Percentiles rank a stretch among this genome's conserved stretches.
Conservation (phyloP, 1,140 invertebrate genomes). For the Bicyclus anynana region DNA sequence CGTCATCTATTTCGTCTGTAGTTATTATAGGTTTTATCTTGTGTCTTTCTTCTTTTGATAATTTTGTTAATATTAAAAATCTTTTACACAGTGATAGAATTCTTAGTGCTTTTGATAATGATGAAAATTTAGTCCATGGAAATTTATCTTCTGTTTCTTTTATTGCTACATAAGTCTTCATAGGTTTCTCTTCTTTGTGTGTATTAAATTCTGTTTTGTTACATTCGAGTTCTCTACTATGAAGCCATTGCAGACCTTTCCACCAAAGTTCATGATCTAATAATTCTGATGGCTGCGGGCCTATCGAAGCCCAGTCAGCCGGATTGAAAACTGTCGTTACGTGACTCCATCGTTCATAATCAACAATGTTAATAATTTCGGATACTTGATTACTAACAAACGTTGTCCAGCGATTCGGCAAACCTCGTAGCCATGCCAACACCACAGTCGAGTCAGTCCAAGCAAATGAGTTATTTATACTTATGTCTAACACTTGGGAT, state of each 20-base stretch:
- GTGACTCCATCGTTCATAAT: conserved; percentile 14
- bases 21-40: too few relatives aligned
- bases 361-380: conserved; percentile 18
- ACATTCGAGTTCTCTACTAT: neutral
- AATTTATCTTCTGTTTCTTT: too few relatives aligned
- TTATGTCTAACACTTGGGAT: neutral
- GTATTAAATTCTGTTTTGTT: conserved; percentile 11
- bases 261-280: neutral
- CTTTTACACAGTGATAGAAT: too few relatives aligned
- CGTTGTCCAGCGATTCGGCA: conserved; percentile 2
- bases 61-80: too few relatives aligned
- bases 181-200: conserved; percentile 12
- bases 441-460: conserved; percentile 65
- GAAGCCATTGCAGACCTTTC: neutral
- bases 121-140: too few relatives aligned
- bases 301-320: conserved; percentile 2
- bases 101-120: too few relatives aligned
- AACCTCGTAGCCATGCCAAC: conserved; percentile 43
- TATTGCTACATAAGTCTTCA: too few relatives aligned
- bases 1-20: conserved; percentile 1
- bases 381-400: conserved; percentile 24
- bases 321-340: conserved; percentile 28
- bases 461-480: conserved; percentile 34
- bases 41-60: too few relatives aligned
- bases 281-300: neutral